phyloP scores from a whole-genome alignment of 2,888 invertebrate genomes.

The Zelleria hepariella region DNA sequence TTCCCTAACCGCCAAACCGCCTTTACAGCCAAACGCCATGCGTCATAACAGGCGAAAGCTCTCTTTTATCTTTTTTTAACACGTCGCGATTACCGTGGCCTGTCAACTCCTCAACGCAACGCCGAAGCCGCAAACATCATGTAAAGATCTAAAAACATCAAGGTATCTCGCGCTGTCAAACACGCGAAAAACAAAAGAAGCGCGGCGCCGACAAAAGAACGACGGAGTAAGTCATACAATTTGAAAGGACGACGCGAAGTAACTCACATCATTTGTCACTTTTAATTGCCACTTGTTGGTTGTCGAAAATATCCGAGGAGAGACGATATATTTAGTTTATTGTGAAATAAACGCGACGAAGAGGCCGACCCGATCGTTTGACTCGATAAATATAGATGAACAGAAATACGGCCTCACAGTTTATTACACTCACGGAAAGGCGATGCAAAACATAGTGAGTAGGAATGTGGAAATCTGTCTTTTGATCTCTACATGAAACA shows the following conservation, averaged over 20 bases:
- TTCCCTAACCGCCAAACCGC: not conserved
- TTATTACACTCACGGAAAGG: no score
- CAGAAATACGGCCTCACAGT: no score
- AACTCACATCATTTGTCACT: slow-evolving; percentile 23
- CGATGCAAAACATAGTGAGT: no score
- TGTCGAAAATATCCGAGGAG: slow-evolving; percentile 54
- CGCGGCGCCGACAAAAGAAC: slow-evolving; percentile 1
- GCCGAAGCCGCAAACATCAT: slow-evolving; percentile 32
- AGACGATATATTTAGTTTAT: slow-evolving; percentile 64
- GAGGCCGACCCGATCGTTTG: slow-evolving; percentile 11
- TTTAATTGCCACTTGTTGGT: slow-evolving; percentile 39
- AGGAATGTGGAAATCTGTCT: no score
- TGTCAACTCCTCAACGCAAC: slow-evolving; percentile 10
- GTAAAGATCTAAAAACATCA: slow-evolving; percentile 42
- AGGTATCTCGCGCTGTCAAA: slow-evolving; percentile 25
- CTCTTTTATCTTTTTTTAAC: slow-evolving; percentile 50
- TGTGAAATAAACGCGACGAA: slow-evolving; percentile 49
- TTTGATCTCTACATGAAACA: no score
- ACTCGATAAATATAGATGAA: not conserved
- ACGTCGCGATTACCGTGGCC: slow-evolving; percentile 6
- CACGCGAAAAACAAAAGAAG: not conserved
- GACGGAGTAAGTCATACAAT: not conserved
- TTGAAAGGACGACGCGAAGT: slow-evolving; percentile 17
- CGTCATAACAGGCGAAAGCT: slow-evolving; percentile 37
- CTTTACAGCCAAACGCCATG: slow-evolving; percentile 31